Percentiles rank a stretch among this genome's conserved stretches.
Evolutionary conservation across 2,888 invertebrate genomes (phyloP).

Genomic region (Andricus curvator): DNA sequence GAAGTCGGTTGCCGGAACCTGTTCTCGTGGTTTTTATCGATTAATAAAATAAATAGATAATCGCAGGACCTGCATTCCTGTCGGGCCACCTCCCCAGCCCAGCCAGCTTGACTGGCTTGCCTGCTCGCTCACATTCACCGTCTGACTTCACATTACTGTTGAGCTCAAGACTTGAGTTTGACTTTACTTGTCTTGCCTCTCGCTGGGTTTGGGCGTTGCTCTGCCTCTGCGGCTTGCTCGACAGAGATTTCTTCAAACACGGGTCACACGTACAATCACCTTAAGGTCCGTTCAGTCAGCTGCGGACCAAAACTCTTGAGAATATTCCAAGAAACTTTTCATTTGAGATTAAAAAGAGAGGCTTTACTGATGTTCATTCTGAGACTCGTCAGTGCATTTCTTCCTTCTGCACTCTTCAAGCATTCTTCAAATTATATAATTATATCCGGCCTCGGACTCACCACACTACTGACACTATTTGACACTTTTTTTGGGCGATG

Average conservation of each 20-base stretch:
- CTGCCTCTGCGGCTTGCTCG: constrained; percentile 47
- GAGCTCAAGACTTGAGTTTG: constrained; percentile 6
- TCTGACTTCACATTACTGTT: not conserved
- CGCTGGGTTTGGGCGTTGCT: constrained; percentile 58
- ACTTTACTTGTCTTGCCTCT: constrained; percentile 21
- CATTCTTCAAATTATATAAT: not conserved
- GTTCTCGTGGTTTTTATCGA: constrained; percentile 71
- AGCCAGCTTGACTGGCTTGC: constrained; percentile 54
- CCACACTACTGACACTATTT: too few species aligned
- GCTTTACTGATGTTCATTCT: not conserved
- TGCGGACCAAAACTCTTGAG: constrained; percentile 1
- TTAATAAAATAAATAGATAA: constrained; percentile 74
- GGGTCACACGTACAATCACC: constrained; percentile 16
- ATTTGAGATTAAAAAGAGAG: not conserved
- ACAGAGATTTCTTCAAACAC: constrained; percentile 45
- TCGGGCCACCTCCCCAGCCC: constrained; percentile 59
- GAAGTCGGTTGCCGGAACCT: constrained; percentile 68
- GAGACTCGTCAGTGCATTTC: not conserved
- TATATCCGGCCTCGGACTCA: too few species aligned
- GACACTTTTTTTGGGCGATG: too few species aligned
- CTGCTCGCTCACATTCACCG: constrained; percentile 31
- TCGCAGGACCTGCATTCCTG: constrained; percentile 70
- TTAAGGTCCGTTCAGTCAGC: not conserved
- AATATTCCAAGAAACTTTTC: not conserved
- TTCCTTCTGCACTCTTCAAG: not conserved